Conservation (phyloP, 1,140 invertebrate species). For the Drosophila parabipectinata region DNA sequence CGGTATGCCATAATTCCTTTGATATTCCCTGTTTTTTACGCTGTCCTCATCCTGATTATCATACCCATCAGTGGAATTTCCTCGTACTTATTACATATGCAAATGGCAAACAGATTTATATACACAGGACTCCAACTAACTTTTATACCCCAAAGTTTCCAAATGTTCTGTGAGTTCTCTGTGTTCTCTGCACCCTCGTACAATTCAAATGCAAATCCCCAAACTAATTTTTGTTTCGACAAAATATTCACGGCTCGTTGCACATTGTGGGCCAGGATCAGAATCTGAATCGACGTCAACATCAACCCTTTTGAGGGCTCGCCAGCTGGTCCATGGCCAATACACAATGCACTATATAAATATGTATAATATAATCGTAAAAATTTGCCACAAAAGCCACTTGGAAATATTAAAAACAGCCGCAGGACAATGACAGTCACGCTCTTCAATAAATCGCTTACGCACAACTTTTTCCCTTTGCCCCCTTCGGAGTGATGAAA, state of each 20-base stretch:
- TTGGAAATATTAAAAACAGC: constrained; percentile 77
- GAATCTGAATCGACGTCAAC: no score
- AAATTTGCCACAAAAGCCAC: constrained; percentile 68
- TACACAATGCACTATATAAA: constrained; percentile 26
- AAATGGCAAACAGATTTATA: constrained; percentile 75
- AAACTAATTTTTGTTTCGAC: constrained; percentile 75
- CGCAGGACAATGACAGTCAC: constrained; percentile 44
- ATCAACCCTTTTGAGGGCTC: constrained; percentile 48
- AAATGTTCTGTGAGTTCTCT: constrained; percentile 11
- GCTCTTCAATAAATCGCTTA: constrained; percentile 57
- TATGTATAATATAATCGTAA: constrained; percentile 42
- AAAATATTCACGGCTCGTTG: constrained; percentile 73
- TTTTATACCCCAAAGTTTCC: constrained; percentile 54
- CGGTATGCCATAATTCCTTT: constrained; percentile 43
- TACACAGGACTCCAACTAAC: constrained; percentile 36
- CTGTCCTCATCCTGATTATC: constrained; percentile 50
- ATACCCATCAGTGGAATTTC: constrained; percentile 52
- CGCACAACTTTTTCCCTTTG: constrained; percentile 53
- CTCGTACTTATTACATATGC: constrained; percentile 72
- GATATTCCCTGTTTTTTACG: constrained; percentile 37
- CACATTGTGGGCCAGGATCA: constrained; percentile 40
- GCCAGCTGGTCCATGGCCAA: constrained; percentile 57
- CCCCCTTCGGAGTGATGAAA: constrained; percentile 35
- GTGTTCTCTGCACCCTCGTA: constrained; percentile 7
- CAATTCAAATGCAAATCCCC: constrained; percentile 79